Base-by-base conservation (phyloP, 2,113 vertebrate genomes). In the Hippopotamus amphibius region DNA sequence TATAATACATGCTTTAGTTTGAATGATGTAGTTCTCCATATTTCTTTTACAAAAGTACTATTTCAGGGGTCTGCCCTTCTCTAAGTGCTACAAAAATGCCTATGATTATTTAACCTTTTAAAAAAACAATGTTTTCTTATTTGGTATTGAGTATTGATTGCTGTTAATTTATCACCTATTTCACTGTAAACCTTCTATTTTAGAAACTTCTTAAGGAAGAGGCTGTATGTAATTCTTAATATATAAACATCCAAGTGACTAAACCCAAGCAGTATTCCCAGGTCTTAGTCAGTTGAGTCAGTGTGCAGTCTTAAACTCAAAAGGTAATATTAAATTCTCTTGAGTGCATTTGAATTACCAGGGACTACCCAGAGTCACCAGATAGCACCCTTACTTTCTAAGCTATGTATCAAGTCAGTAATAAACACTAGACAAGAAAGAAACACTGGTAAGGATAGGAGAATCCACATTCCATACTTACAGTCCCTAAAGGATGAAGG, bases 1-100 rank as follows among this genome's bases (percentile, higher is more conserved):
- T 94, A 94, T 96, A 96, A 94, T 61, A 65, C 85, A 93, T n/a
- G 2, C 6, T 81, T 93, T 83, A 91, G 41, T 95, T 92, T 92
- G 90, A 95, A 80, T 88, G 10, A 86, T 66, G 2, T 55, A 6
- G 19, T 96, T 90, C 88, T 93, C 61, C 57, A 13, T 79, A 8
- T 81, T 96, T 55, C 83, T 97, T 76, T 94, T 90, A 41, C 65
- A 55, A 59, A 91, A 95, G 11, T 37, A 66, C 57, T 72, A 4
- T 82, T 76, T 37, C 2, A 6, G 87, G 43, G 81, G 11, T 74
- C 46, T 86, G 3, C 50, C 33, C 53, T 96, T 97, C 71, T 97
- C 46, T 57, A 66, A 53, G 22, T 50, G 6, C 2, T 82, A 22
- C 43, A 53, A 28, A 66, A 92, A 69, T 83, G 21, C 33, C 53